A percentile compares a stretch with the other conserved stretches of the same genome.
Evolutionary conservation across 2,113 vertebrate species (phyloP).

Genomic region (Capreolus pygargus): DNA sequence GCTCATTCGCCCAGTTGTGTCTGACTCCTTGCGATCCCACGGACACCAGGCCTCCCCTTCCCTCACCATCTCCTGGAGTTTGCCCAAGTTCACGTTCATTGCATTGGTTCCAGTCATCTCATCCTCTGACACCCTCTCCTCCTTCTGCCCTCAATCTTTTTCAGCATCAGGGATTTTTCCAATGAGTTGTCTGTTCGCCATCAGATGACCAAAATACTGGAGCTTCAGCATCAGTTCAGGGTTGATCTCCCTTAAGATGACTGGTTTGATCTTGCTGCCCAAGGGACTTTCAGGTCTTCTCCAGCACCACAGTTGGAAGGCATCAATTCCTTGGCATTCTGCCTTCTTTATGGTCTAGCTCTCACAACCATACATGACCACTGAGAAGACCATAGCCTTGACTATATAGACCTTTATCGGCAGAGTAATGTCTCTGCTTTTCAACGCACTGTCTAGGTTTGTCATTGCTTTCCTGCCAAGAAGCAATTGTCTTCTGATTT

Average conservation of each 20-base stretch:
- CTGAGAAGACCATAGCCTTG: not conserved
- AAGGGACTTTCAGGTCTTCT: not conserved
- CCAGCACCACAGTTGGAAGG: not conserved
- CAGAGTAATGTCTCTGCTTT: not conserved
- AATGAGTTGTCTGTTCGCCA: not conserved
- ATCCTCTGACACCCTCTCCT: not conserved
- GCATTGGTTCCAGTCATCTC: not conserved
- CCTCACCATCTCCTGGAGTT: not conserved
- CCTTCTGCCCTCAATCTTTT: not conserved
- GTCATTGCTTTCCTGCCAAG: not conserved
- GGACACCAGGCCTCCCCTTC: not conserved
- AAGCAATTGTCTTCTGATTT: not conserved
- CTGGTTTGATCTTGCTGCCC: not conserved
- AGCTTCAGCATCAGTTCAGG: not conserved
- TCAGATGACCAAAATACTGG: not conserved
- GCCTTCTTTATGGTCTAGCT: not conserved
- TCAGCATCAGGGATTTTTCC: not conserved
- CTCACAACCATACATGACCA: not conserved
- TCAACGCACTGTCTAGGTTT: not conserved
- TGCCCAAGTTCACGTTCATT: not conserved
- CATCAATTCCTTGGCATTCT: not conserved
- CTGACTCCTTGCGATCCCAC: not conserved
- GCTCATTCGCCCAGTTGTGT: not conserved
- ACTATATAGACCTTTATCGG: not conserved
- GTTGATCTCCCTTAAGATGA: not conserved